Conservation (phyloP, 2,113 vertebrate genomes). For the human region GRCh38 chr22:37358501-37359000, state of each 20-base stretch:
- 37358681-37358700: too few relatives aligned
- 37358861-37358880: neutral
- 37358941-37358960: neutral
- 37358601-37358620: neutral
- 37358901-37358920: neutral
- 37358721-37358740: neutral
- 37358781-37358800: neutral
- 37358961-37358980: too few relatives aligned
- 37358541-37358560: neutral
- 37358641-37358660: neutral
- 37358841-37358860: neutral
- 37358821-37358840: accelerated
- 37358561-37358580: neutral
- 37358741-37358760: neutral
- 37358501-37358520: neutral
- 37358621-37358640: conserved; percentile 2
- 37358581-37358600: neutral
- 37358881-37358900: accelerated
- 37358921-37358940: neutral
- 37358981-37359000: neutral
- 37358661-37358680: neutral
- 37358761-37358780: neutral
- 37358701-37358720: neutral
- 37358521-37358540: neutral
- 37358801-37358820: neutral